Percentiles rank a stretch among this genome's conserved stretches.
phyloP scores from a whole-genome alignment of 1,140 invertebrate species.

The Saxidomus purpurata region DNA sequence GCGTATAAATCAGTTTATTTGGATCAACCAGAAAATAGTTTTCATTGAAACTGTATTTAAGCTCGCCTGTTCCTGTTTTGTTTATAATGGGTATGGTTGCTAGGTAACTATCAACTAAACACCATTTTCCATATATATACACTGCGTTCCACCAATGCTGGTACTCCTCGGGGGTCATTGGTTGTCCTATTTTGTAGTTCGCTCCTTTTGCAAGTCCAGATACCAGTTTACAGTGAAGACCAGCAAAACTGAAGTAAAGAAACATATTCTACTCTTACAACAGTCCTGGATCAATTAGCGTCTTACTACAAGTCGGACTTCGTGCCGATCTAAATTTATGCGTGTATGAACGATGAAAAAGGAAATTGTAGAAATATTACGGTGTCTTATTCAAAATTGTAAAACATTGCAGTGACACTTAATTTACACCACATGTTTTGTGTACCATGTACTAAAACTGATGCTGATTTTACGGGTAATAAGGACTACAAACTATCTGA shows the following conservation, averaged over 20 bases:
- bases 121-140: constrained; percentile 84
- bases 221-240: constrained; percentile 84
- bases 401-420: too few relatives aligned
- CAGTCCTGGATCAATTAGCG: too few relatives aligned
- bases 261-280: too few relatives aligned
- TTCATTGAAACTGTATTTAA: constrained; percentile 81
- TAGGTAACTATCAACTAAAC: constrained; percentile 83
- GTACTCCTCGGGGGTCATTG: constrained; percentile 82
- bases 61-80: constrained; percentile 61
- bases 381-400: too few relatives aligned
- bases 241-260: constrained; percentile 78
- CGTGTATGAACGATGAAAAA: too few relatives aligned
- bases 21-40: constrained; percentile 88
- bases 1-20: constrained; percentile 87
- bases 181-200: constrained; percentile 86
- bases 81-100: constrained; percentile 62
- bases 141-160: constrained; percentile 87
- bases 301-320: too few relatives aligned
- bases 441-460: too few relatives aligned
- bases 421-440: too few relatives aligned
- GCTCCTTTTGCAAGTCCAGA: constrained; percentile 86
- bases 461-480: too few relatives aligned
- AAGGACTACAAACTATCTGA: too few relatives aligned
- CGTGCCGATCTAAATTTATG: too few relatives aligned
- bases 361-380: too few relatives aligned